These are phyloP conservation scores for Deroptyus accipitrinus DNA, from an alignment of 2,113 vertebrate genomes.

Conservation along the genomic window DNA sequence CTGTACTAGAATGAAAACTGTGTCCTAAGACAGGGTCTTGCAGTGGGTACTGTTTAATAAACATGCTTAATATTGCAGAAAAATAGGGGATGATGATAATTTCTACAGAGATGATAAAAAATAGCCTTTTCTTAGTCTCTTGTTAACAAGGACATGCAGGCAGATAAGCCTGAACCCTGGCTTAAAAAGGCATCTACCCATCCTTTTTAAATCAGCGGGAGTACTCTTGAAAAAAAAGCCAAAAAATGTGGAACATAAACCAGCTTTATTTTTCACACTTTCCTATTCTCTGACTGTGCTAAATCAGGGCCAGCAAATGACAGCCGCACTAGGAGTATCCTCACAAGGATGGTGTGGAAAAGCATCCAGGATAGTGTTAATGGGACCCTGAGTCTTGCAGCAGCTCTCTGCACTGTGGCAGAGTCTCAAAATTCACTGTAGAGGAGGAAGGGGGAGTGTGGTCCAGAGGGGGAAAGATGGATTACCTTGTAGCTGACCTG, in stretches of 20 bases:
- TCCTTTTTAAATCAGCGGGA: neutral
- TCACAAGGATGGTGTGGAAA: neutral
- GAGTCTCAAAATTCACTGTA: neutral
- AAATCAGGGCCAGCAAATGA: neutral
- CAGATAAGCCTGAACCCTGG: neutral
- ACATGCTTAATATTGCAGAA: neutral
- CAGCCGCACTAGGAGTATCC: neutral
- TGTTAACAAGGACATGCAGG: neutral
- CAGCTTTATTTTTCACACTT: neutral
- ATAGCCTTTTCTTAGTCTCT: neutral
- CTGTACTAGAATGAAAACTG: neutral
- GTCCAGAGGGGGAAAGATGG: constrained; percentile 21
- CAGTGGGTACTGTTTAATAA: neutral
- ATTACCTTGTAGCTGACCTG: constrained; percentile 31
- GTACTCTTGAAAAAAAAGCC: neutral
- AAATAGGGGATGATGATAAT: neutral
- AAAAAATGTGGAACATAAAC: neutral
- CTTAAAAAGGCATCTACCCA: neutral
- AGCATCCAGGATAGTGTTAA: neutral
- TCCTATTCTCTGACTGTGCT: neutral
- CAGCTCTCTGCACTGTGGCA: neutral
- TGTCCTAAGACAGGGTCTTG: neutral
- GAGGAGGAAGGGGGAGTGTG: neutral
- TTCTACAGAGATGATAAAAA: neutral
- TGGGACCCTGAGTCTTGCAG: neutral